Evolutionary conservation across 2,888 invertebrate species (phyloP), one percentile per base, ranked within the genome.

Genomic region (Pristionchus mayeri): DNA sequence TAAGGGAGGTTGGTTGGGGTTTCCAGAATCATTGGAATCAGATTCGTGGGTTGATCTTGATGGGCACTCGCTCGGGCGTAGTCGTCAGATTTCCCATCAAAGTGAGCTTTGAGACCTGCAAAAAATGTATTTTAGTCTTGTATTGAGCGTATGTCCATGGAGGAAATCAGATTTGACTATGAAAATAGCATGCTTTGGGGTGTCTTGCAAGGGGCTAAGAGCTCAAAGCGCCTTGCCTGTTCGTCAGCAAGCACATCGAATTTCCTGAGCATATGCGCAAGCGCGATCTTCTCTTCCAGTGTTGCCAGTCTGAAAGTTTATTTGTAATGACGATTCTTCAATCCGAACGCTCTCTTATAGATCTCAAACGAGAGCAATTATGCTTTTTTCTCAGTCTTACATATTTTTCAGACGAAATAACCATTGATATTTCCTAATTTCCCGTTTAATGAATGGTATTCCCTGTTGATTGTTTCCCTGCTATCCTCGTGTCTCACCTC

Each of bases 271-370:
- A 79, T 52, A 79, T 79, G 52, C 30, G 79, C 79, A 21, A 79
- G 79, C 2, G 54, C 79, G 21, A 79, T 54, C 52, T 79, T 79
- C 54, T 79, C 79, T 34, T 79, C 79, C 79, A 79, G 18, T 16
- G 34, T 37, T 1, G 79, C 79, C 0, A 79, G 52, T n/a, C 79
- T 75, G 37, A 7, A 67, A n/a, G n/a, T n/a, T n/a, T n/a, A 71
- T 18, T 30, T 6, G 16, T 34, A 18, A 2, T 4, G 27, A 71
- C n/a, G 67, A 7, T 7, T 34, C 18, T 2, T 6, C 34, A 71
- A 3, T 18, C 11, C 7, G 16, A 9, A 71, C 7, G 7, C 16
- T 60, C 16, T n/a, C n/a, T n/a, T n/a, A n/a, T n/a, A n/a, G n/a
- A n/a, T n/a, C n/a, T n/a, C 3, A 52, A 16, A 16, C 3, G 52